Conservation (phyloP, 2,888 invertebrate species). For the Andrena marginata region DNA sequence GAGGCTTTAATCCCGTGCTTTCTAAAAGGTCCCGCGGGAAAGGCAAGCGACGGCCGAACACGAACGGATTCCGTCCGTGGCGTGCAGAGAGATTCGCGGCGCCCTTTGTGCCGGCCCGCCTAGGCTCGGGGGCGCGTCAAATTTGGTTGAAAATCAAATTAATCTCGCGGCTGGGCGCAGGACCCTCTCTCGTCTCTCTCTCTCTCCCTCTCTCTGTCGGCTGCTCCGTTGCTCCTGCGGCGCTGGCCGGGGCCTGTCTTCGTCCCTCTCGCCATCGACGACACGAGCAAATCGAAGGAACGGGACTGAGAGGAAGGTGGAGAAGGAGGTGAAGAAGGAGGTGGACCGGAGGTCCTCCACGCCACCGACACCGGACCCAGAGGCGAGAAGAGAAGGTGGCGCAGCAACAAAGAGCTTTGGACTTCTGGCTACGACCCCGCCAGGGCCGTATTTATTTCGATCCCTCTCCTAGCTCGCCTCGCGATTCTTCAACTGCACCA, state of each 20-base stretch:
- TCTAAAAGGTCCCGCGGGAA: slow-evolving; percentile 57
- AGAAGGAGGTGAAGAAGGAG: slow-evolving; percentile 70
- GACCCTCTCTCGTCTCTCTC: slow-evolving; percentile 56
- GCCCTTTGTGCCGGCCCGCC: slow-evolving; percentile 76
- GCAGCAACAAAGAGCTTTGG: slow-evolving; percentile 83
- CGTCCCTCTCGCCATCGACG: slow-evolving; percentile 64
- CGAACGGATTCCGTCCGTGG: slow-evolving; percentile 57
- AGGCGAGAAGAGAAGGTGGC: slow-evolving; percentile 83
- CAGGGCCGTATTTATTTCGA: slow-evolving; percentile 74
- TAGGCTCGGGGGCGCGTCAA: slow-evolving; percentile 80
- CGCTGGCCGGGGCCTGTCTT: slow-evolving; percentile 31
- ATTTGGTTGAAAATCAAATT: slow-evolving; percentile 83
- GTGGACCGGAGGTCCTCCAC: slow-evolving; percentile 76
- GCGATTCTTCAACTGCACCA: not conserved
- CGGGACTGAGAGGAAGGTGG: slow-evolving; percentile 70
- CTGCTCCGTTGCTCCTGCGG: slow-evolving; percentile 9
- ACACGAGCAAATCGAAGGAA: slow-evolving; percentile 80
- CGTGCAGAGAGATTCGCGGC: slow-evolving; percentile 67
- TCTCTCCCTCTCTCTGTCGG: slow-evolving; percentile 14
- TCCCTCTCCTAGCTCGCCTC: not conserved
- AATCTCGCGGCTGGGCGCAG: slow-evolving; percentile 80
- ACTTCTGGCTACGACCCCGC: slow-evolving; percentile 78
- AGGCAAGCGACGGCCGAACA: slow-evolving; percentile 32
- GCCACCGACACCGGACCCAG: slow-evolving; percentile 76
- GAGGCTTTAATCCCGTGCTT: slow-evolving; percentile 60